These are phyloP conservation scores for Panulirus ornatus DNA, from an alignment of 1,140 invertebrate genomes.

Conservation along the genomic window DNA sequence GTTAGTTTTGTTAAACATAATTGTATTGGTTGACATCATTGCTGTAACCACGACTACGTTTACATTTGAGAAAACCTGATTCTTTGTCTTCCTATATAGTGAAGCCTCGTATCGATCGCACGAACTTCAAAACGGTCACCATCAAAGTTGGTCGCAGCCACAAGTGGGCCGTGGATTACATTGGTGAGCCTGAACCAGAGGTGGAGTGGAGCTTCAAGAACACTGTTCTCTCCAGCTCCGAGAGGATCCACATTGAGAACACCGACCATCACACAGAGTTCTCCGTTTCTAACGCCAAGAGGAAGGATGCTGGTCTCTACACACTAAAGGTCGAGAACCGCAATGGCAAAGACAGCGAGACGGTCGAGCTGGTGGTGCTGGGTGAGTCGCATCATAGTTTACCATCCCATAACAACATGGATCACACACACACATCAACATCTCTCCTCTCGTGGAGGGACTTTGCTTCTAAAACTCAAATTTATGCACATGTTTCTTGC, in stretches of 20 bases:
- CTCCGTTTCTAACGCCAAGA: slow-evolving; percentile 87
- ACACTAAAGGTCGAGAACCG: slow-evolving; percentile 92
- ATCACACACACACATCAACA: too few species aligned
- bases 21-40: too few species aligned
- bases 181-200: slow-evolving; percentile 92
- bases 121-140: slow-evolving; percentile 90
- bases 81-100: slow-evolving; percentile 54
- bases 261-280: slow-evolving; percentile 95
- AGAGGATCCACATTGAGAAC: slow-evolving; percentile 91
- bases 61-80: too few species aligned
- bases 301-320: slow-evolving; percentile 95
- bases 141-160: slow-evolving; percentile 94
- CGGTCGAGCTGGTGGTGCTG: slow-evolving; percentile 93
- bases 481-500: too few species aligned
- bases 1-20: too few species aligned
- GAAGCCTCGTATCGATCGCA: slow-evolving; percentile 84
- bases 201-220: slow-evolving; percentile 92
- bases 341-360: slow-evolving; percentile 92
- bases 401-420: too few species aligned
- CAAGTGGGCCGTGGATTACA: slow-evolving; percentile 94
- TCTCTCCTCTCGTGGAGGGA: too few species aligned
- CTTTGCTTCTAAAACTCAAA: too few species aligned
- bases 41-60: too few species aligned
- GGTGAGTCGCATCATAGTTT: too few species aligned
- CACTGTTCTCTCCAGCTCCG: slow-evolving; percentile 87